Percentiles rank a stretch among this genome's conserved stretches.
Evolutionary conservation across 2,113 vertebrate species (phyloP).

Genomic region (Lipophrys pholis): DNA sequence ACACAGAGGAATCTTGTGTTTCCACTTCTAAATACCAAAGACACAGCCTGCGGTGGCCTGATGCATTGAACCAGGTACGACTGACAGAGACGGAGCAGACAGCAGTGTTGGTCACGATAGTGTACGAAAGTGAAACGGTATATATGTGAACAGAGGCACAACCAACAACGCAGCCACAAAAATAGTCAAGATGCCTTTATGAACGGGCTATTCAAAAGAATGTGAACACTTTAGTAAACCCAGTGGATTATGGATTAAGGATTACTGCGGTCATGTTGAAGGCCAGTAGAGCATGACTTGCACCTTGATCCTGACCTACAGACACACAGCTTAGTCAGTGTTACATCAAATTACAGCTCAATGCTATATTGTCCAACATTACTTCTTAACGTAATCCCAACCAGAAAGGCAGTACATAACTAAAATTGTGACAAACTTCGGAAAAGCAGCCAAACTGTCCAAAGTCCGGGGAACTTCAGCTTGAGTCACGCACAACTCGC

Average conservation of each 20-base stretch:
- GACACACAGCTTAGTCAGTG: neutral
- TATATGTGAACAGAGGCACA: too few species aligned
- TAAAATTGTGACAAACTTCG: neutral
- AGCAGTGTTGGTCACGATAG: too few species aligned
- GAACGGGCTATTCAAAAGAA: too few species aligned
- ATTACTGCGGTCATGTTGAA: constrained; percentile 65
- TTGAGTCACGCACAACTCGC: neutral
- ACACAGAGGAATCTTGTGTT: constrained; percentile 22
- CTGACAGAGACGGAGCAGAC: too few species aligned
- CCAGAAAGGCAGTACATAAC: neutral
- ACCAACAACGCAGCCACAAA: too few species aligned
- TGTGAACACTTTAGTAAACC: neutral
- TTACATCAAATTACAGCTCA: neutral
- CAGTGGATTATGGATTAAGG: constrained; percentile 53
- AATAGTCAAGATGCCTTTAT: too few species aligned
- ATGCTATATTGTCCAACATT: constrained; percentile 8
- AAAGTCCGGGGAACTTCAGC: too few species aligned
- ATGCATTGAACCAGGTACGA: neutral
- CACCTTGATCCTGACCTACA: constrained; percentile 1
- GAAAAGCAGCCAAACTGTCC: too few species aligned
- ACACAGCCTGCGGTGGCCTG: too few species aligned
- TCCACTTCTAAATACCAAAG: constrained; percentile 11
- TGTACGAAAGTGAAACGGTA: too few species aligned
- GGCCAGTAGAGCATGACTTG: constrained; percentile 23
- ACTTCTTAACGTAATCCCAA: constrained; percentile 4